Percentiles rank a stretch among this genome's conserved stretches.
Conservation (phyloP, 2,888 invertebrate species). For the Ferdinandea cuprea region DNA sequence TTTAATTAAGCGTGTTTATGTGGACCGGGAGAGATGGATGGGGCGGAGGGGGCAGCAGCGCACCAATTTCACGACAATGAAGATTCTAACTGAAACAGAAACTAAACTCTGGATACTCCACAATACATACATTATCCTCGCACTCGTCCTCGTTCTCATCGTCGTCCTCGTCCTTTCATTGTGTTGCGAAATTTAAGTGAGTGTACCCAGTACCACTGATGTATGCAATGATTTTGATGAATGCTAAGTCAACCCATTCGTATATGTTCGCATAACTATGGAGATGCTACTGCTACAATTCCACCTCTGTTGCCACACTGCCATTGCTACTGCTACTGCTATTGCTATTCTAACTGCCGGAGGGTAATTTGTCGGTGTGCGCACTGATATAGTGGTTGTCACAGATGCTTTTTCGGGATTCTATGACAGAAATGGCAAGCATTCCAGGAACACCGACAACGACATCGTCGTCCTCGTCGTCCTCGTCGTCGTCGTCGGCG, state of each 20-base stretch:
- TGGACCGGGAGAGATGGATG: too few relatives aligned
- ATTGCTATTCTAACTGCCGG: conserved; percentile 36
- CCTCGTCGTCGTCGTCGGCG: too few relatives aligned
- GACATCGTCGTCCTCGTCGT: conserved; percentile 5
- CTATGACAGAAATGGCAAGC: conserved; percentile 61
- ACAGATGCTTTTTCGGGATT: conserved; percentile 73
- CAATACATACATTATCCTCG: neutral
- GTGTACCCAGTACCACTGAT: conserved; percentile 54
- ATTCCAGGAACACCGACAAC: conserved; percentile 48
- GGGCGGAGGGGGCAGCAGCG: neutral
- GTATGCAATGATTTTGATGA: conserved; percentile 73
- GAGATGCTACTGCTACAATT: too few relatives aligned
- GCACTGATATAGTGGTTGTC: conserved; percentile 67
- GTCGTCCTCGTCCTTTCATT: too few relatives aligned
- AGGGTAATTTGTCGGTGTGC: conserved; percentile 56
- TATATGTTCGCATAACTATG: neutral
- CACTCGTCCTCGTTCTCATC: neutral
- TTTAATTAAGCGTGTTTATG: conserved; percentile 66
- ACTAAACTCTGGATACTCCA: conserved; percentile 10
- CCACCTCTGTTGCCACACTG: neutral
- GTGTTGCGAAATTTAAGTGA: conserved; percentile 65
- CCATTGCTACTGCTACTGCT: conserved; percentile 20
- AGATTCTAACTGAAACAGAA: conserved; percentile 38
- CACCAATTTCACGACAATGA: conserved; percentile 21
- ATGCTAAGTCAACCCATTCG: conserved; percentile 65